Evolutionary conservation across 2,113 vertebrate genomes (phyloP).

Genomic region (Grus americana): DNA sequence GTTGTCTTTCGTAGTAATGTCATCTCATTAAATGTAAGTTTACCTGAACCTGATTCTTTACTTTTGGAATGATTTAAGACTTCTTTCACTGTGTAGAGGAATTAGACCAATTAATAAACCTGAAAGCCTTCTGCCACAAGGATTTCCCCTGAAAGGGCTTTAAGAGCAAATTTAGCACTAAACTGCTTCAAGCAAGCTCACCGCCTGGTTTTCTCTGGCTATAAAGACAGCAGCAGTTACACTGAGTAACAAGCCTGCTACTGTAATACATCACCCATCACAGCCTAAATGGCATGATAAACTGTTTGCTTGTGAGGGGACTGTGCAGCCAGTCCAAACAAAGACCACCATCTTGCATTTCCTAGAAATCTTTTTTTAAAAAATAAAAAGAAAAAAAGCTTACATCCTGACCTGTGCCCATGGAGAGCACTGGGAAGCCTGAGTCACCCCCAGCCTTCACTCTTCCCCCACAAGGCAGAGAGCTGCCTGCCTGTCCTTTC

Average conservation of each 20-base stretch:
- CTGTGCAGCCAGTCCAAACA: constrained; percentile 52
- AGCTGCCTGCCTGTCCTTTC: neutral
- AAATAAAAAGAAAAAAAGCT: neutral
- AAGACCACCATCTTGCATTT: constrained; percentile 67
- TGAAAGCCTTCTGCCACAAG: neutral
- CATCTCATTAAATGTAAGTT: neutral
- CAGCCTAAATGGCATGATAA: constrained; percentile 57
- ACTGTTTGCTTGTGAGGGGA: constrained; percentile 46
- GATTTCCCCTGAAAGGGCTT: neutral
- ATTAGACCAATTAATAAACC: neutral
- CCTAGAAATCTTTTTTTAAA: constrained; percentile 66
- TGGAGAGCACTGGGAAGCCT: neutral
- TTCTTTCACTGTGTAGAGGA: neutral
- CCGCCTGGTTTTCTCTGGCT: neutral
- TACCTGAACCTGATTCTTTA: neutral
- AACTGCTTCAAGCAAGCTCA: neutral
- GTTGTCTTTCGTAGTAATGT: fast-evolving
- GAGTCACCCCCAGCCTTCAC: neutral
- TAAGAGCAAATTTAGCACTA: neutral
- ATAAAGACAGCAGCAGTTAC: constrained; percentile 11
- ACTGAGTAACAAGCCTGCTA: constrained; percentile 47
- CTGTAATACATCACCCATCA: constrained; percentile 58
- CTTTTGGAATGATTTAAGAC: neutral
- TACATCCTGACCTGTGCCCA: constrained; percentile 6
- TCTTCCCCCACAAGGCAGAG: neutral